A percentile compares a stretch with the other conserved stretches of the same genome.
phyloP scores from a whole-genome alignment of 64 coral and sea anemone species.

The Pocillopora damicornis region DNA sequence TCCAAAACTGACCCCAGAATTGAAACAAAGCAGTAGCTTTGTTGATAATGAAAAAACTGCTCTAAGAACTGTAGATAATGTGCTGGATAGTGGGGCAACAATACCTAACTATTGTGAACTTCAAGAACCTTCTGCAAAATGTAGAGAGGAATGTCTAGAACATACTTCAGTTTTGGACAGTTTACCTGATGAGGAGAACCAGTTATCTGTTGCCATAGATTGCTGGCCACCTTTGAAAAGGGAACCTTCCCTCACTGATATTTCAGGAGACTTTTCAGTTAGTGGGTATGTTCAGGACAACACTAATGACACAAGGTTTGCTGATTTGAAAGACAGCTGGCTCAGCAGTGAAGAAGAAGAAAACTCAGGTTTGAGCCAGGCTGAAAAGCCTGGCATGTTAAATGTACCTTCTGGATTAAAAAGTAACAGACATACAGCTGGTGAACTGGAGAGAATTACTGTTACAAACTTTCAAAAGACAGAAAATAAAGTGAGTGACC shows the following conservation, averaged over 20 bases:
- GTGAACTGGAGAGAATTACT: not conserved
- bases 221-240: not conserved
- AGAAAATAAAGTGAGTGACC: too few relatives aligned
- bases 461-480: not conserved
- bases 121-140: not conserved
- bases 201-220: not conserved
- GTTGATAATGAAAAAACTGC: not conserved
- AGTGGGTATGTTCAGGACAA: slow-evolving; percentile 45
- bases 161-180: not conserved
- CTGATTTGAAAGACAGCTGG: slow-evolving; percentile 75
- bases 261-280: slow-evolving; percentile 24
- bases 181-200: not conserved
- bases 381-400: not conserved
- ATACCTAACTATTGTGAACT: not conserved
- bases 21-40: not conserved
- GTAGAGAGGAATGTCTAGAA: not conserved
- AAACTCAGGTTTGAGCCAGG: not conserved
- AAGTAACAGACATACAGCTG: not conserved
- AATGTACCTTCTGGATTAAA: not conserved
- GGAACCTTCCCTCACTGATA: slow-evolving; percentile 30
- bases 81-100: not conserved
- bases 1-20: not conserved
- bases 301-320: slow-evolving; percentile 28
- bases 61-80: not conserved
- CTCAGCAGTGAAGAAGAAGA: slow-evolving; percentile 74